phyloP scores from a whole-genome alignment of 2,888 invertebrate genomes.

The Elysia crispata region DNA sequence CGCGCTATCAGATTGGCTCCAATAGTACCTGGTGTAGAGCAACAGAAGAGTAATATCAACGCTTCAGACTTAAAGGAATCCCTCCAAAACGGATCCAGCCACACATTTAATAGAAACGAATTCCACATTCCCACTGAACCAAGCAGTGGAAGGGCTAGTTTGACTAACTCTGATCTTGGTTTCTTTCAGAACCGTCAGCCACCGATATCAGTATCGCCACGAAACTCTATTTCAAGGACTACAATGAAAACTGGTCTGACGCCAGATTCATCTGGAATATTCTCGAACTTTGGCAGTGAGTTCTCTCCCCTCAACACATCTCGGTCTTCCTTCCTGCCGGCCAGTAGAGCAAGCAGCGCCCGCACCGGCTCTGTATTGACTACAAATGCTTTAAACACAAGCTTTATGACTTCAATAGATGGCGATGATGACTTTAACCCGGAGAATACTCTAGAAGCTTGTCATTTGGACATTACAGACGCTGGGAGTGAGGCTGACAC shows the following conservation, averaged over 20 bases:
- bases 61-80: too few relatives aligned
- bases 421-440: not conserved
- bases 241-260: not conserved
- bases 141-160: not conserved
- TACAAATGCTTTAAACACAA: not conserved
- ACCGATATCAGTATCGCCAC: not conserved
- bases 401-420: not conserved
- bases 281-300: not conserved
- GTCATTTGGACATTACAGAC: not conserved
- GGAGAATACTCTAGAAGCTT: not conserved
- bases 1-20: not conserved
- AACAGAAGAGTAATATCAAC: not conserved
- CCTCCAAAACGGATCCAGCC: too few relatives aligned
- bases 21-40: slow-evolving; percentile 2
- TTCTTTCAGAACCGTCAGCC: not conserved
- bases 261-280: not conserved
- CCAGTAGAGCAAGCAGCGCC: slow-evolving; percentile 15
- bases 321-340: not conserved
- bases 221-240: not conserved
- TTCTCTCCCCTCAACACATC: not conserved
- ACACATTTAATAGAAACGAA: too few relatives aligned
- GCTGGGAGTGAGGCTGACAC: not conserved
- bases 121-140: too few relatives aligned
- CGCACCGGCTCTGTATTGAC: slow-evolving; percentile 19
- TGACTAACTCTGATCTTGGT: not conserved